These are phyloP conservation scores for Microplitis demolitor DNA, from an alignment of 1,140 invertebrate genomes.

Conservation along the genomic window DNA sequence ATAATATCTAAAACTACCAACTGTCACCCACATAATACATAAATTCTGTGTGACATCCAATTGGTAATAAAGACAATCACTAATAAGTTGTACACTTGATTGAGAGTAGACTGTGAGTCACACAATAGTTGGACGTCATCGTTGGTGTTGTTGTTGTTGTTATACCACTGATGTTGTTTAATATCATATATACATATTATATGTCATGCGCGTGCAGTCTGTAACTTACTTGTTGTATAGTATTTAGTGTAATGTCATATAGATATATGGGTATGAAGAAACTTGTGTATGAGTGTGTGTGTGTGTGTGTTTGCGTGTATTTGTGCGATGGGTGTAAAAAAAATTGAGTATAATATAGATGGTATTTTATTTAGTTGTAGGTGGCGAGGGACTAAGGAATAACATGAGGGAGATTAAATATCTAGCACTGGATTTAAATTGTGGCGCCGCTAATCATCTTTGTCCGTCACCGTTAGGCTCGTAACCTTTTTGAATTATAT, in stretches of 20 bases:
- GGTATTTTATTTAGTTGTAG: background rate
- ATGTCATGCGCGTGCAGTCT: too few relatives aligned
- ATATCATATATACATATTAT: too few relatives aligned
- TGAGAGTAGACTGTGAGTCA: constrained; percentile 51
- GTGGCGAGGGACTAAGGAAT: background rate
- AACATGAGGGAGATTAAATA: background rate
- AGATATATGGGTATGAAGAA: too few relatives aligned
- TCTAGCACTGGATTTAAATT: background rate
- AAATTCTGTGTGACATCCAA: constrained; percentile 36
- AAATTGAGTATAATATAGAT: background rate
- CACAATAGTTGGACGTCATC: background rate
- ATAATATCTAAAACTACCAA: background rate
- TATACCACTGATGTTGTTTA: too few relatives aligned
- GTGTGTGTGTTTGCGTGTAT: too few relatives aligned
- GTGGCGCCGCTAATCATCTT: constrained; percentile 18
- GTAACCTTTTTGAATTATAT: background rate
- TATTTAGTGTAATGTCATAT: too few relatives aligned
- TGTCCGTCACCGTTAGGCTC: background rate
- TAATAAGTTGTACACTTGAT: constrained; percentile 56
- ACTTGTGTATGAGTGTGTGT: too few relatives aligned
- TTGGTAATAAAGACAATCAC: constrained; percentile 53
- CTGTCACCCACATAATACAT: constrained; percentile 43
- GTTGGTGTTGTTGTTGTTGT: too few relatives aligned
- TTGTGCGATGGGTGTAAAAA: background rate
- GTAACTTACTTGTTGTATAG: too few relatives aligned